Percentiles rank a stretch among this genome's conserved stretches.
Conservation (phyloP, 2,113 vertebrate species). For the Toxostoma redivivum region DNA sequence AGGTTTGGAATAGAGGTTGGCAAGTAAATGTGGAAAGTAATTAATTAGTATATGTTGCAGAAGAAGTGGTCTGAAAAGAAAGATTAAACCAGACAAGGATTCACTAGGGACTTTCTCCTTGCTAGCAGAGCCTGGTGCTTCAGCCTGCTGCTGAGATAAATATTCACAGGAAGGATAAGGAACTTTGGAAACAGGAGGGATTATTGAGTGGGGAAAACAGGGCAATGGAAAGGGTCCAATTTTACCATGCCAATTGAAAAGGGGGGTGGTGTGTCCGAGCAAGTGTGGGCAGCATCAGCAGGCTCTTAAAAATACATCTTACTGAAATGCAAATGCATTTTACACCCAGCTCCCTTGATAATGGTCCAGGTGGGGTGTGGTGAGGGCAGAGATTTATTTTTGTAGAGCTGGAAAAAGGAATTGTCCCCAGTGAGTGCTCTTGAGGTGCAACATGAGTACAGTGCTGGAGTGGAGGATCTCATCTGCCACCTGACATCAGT, state of each 20-base stretch:
- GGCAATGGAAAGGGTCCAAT: background rate
- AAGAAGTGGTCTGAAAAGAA: background rate
- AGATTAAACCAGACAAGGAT: background rate
- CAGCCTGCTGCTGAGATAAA: background rate
- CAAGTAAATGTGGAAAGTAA: background rate
- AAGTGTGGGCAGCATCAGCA: background rate
- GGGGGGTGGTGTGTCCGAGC: background rate
- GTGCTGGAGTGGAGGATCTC: background rate
- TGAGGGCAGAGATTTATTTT: background rate
- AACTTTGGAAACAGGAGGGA: background rate
- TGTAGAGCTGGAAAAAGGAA: background rate
- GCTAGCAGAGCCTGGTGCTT: background rate
- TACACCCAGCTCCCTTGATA: background rate
- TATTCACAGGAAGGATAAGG: background rate
- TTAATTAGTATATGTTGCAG: conserved; percentile 1
- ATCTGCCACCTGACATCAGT: background rate
- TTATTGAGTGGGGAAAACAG: background rate
- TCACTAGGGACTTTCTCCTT: background rate
- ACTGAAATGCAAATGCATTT: background rate
- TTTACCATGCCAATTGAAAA: background rate
- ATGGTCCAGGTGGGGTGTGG: background rate
- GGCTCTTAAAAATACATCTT: background rate
- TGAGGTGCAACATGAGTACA: background rate
- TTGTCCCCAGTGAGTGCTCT: background rate
- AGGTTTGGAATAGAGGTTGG: background rate